Conservation (phyloP, 2,797 vertebrate species). For the Caiman crocodilus region DNA sequence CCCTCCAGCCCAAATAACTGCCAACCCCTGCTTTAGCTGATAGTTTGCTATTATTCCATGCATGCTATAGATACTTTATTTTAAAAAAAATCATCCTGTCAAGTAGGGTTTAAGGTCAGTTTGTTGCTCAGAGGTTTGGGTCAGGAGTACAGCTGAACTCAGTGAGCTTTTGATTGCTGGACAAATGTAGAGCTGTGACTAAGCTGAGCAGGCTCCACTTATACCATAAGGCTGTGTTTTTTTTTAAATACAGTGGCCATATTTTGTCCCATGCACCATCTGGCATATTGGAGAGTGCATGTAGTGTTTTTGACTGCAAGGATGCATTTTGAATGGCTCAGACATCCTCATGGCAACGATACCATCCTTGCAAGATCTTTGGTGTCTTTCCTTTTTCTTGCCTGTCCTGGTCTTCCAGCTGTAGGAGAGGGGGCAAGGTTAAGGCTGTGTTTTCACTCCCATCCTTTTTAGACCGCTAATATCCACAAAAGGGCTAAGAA, state of each 20-base stretch:
- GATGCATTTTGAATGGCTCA: background rate
- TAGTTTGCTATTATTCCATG: no score
- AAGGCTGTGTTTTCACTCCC: background rate
- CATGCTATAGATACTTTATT: background rate
- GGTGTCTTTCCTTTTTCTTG: background rate
- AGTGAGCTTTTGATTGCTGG: background rate
- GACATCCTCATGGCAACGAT: background rate
- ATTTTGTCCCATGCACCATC: background rate
- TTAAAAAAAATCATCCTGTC: background rate
- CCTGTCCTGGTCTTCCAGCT: background rate
- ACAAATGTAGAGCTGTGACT: background rate
- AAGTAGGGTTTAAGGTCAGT: background rate
- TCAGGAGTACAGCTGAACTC: constrained; percentile 28
- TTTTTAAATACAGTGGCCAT: background rate
- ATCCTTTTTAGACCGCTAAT: background rate
- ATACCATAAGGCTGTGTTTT: background rate
- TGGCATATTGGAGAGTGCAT: background rate
- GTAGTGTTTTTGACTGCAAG: background rate
- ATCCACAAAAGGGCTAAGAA: background rate
- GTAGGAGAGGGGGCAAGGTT: background rate
- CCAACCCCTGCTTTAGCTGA: no score
- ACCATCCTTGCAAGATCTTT: background rate
- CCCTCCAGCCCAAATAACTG: no score
- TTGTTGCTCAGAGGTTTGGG: background rate
- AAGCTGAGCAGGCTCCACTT: background rate